A percentile compares a stretch with the other conserved stretches of the same genome.
These are phyloP conservation scores for Ia io DNA, from an alignment of 2,113 vertebrate genomes.

Conservation along the genomic window DNA sequence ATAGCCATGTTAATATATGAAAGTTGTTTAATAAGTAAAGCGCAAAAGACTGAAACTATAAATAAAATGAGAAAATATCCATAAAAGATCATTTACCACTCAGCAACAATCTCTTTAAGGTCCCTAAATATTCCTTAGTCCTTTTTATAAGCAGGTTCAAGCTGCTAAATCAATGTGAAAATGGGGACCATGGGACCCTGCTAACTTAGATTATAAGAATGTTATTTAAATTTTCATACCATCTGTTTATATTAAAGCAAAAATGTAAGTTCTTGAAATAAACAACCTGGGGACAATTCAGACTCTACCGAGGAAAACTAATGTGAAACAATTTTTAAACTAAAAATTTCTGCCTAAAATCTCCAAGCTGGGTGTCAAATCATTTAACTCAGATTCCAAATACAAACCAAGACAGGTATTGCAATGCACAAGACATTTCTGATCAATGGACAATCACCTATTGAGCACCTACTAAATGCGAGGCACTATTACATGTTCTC, in stretches of 20 bases:
- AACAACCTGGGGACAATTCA: conserved; percentile 34
- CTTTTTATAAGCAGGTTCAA: background rate
- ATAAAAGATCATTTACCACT: background rate
- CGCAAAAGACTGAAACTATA: background rate
- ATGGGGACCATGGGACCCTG: background rate
- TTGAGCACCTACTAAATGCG: background rate
- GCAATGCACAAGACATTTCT: background rate
- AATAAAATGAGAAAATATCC: conserved; percentile 20
- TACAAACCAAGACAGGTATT: background rate
- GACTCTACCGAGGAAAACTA: conserved; percentile 6
- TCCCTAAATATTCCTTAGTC: background rate
- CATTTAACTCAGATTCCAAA: background rate
- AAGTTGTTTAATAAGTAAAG: background rate
- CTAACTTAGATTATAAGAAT: conserved; percentile 19
- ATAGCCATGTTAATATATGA: background rate
- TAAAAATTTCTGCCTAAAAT: conserved; percentile 29
- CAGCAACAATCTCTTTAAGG: conserved; percentile 1
- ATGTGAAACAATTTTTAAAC: background rate
- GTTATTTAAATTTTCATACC: background rate
- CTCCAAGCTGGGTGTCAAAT: background rate
- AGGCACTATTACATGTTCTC: background rate
- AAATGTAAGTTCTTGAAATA: conserved; percentile 27
- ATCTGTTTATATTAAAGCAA: conserved; percentile 35
- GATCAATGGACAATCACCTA: background rate
- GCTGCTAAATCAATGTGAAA: background rate